Base-by-base conservation (phyloP, 1,140 invertebrate genomes). In the Zaprionus vittiger region DNA sequence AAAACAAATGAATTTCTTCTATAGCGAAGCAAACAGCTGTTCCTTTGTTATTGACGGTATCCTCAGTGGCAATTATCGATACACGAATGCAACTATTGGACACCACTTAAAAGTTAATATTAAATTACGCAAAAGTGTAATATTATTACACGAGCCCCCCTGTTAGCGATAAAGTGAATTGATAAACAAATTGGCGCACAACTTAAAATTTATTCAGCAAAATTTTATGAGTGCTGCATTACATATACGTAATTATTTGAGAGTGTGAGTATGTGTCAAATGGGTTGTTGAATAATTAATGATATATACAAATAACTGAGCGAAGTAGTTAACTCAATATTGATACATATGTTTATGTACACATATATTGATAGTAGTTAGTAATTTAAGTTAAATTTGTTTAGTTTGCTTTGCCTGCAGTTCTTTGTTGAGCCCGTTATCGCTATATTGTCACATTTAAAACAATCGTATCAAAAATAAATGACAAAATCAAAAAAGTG, bases 381-480 rank as follows among this genome's bases (percentile, higher is more conserved):
- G 31, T 61, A 17, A 65, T 44, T 38, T 64, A 60, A 65, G 47
- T 62, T 17, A n/a, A 67, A 26, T 65, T 63, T 49, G 37, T 57
- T 67, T 68, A 77, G 31, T 79, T 68, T 69, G 66, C n/a, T 55
- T 44, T 56, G 52, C 65, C 65, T 62, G 64, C 60, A 56, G 74
- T 67, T 66, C 85, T 85, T 37, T 12, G n/a, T 34, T 59, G 41
- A 57, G 80, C 76, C 72, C 66, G 71, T 67, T 67, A 59, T 62
- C 56, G 60, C 56, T 74, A 83, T 87, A 86, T 86, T 87, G 85
- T 90, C 81, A 73, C 72, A 76, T 79, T 79, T 73, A 81, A 89
- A 90, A 81, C 84, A 77, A 79, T 90, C 73, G 79, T 89, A 90
- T 90, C 78, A 89, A 90, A 90, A 89, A 87, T 89, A 90, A 89